Evolutionary conservation across 2,888 invertebrate species (phyloP).

Genomic region (Sarcophaga subvicina): DNA sequence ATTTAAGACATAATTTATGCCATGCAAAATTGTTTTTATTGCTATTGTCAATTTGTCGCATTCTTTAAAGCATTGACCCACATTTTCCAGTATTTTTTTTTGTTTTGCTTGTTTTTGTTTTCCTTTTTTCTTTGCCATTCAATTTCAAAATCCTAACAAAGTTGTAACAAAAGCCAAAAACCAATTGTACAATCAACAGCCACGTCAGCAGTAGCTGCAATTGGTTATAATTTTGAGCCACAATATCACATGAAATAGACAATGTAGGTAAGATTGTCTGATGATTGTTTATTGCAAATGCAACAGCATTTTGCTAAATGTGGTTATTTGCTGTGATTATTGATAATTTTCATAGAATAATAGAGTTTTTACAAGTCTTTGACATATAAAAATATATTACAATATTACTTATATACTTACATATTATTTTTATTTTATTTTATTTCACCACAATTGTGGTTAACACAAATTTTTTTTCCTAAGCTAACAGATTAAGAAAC

Average conservation of each 20-base stretch:
- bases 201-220: background rate
- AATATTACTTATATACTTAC: conserved; percentile 47
- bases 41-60: conserved; percentile 69
- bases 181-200: background rate
- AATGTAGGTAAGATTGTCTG: background rate
- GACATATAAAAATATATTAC: conserved; percentile 58
- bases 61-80: conserved; percentile 68
- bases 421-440: conserved; percentile 15
- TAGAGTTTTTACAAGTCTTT: conserved; percentile 67
- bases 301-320: conserved; percentile 47
- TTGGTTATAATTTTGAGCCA: background rate
- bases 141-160: conserved; percentile 42
- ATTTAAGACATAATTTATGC: conserved; percentile 58
- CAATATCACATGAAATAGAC: background rate
- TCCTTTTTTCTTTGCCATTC: conserved; percentile 33
- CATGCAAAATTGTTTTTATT: conserved; percentile 58
- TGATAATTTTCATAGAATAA: conserved; percentile 62
- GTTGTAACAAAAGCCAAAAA: conserved; percentile 30
- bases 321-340: conserved; percentile 64
- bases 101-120: background rate
- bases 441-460: conserved; percentile 63
- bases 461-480: conserved; percentile 44
- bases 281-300: background rate
- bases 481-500: conserved; percentile 17
- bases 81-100: conserved; percentile 36